Evolutionary conservation across 2,797 vertebrate genomes (phyloP), one percentile per base, ranked within the genome.

Genomic region (Champsocephalus esox): DNA sequence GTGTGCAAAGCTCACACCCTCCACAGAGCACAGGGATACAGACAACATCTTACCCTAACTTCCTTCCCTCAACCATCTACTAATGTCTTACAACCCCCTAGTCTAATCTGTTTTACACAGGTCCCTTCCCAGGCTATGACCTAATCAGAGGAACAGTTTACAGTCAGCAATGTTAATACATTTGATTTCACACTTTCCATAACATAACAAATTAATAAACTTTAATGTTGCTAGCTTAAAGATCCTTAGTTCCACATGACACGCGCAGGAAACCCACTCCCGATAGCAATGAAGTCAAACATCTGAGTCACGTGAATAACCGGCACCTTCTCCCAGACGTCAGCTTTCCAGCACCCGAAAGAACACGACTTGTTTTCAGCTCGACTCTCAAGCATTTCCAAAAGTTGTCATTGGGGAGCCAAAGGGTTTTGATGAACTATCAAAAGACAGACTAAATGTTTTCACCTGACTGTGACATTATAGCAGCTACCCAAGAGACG

Each of bases 391-490:
- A 7, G 28, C 4, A 19, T 60, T 63, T 67, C 19, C 10, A 34
- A 66, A 51, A 48, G 38, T 56, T 56, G n/a, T 75, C 52, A 48
- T 28, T 38, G 24, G 50, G 1, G 21, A 59, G 32, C 21, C 58
- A 16, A 52, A 67, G 14, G n/a, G 32, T 55, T 66, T 38, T 57
- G 19, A 76, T 50, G 45, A 77, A 59, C 9, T 63, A 16, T 21
- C 21, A 21, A 21, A 65, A 71, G 48, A 49, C 55, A 65, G 28
- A 21, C 21, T 55, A 12, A 61, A 43, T 3, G 11, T 50, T 38
- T 75, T 57, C 19, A 66, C 11, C 50, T 55, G 41, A 50, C 54
- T 45, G 41, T 7, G 17, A 68, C 50, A 76, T 61, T 41, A 59
- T 1, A 28, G 46, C 60, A 24, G 48, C 51, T 61, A 19, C 41